phyloP scores from a whole-genome alignment of 2,113 vertebrate species.

The Lepisosteus osseus region DNA sequence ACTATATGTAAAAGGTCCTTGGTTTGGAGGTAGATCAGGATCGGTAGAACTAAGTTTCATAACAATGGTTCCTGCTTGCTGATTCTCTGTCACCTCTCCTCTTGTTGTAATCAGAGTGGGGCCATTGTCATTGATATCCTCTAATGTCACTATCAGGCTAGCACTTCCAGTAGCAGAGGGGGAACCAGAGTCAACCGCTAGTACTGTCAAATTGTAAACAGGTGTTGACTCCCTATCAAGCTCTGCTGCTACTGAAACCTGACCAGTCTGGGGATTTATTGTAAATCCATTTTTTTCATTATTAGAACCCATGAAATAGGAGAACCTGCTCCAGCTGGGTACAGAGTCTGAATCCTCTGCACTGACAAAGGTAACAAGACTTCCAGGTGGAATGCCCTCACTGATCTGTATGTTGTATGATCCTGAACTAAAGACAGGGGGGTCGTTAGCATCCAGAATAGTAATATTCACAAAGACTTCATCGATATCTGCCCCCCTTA shows the following conservation, averaged over 20 bases:
- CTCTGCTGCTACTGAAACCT: slow-evolving; percentile 86
- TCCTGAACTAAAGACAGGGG: slow-evolving; percentile 82
- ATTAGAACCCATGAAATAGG: slow-evolving; percentile 81
- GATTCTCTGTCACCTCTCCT: slow-evolving; percentile 92
- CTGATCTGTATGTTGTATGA: slow-evolving; percentile 84
- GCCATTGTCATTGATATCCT: slow-evolving; percentile 95
- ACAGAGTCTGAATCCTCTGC: slow-evolving; percentile 94
- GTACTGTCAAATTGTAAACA: slow-evolving; percentile 83
- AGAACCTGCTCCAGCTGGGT: slow-evolving; percentile 95
- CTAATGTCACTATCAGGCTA: slow-evolving; percentile 81
- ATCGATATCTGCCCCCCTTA: slow-evolving; percentile 89
- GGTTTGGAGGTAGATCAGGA: slow-evolving; percentile 89
- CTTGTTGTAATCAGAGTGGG: slow-evolving; percentile 73
- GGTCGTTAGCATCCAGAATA: slow-evolving; percentile 91
- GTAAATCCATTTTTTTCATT: slow-evolving; percentile 81
- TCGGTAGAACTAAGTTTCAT: slow-evolving; percentile 79
- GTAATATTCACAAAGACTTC: slow-evolving; percentile 94
- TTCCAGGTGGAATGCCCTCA: slow-evolving; percentile 83
- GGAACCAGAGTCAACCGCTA: slow-evolving; percentile 84
- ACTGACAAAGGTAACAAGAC: slow-evolving; percentile 89
- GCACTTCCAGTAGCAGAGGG: slow-evolving; percentile 87
- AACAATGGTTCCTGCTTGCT: slow-evolving; percentile 78
- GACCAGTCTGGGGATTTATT: slow-evolving; percentile 88
- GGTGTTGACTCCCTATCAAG: slow-evolving; percentile 85
- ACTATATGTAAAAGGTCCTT: slow-evolving; percentile 87